These are phyloP conservation scores for Scaptomyza hsui DNA, from an alignment of 1,140 invertebrate genomes.

Conservation along the genomic window DNA sequence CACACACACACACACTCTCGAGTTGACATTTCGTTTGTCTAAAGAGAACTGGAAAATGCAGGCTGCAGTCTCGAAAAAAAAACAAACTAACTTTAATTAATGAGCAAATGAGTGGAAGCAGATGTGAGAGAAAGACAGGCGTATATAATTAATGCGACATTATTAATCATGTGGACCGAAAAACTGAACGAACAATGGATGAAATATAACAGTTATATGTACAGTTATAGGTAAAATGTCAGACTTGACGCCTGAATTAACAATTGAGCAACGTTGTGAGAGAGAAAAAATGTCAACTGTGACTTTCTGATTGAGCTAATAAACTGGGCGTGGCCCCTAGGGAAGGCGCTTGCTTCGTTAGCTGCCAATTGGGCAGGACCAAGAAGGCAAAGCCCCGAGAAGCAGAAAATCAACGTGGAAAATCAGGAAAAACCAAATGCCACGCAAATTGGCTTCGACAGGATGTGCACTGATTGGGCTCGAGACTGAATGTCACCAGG, in stretches of 20 bases:
- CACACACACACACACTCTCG: background rate
- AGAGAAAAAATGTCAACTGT: constrained; percentile 32
- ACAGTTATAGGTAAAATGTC: background rate
- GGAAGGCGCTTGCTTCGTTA: background rate
- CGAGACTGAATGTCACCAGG: constrained; percentile 22
- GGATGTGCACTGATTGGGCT: constrained; percentile 50
- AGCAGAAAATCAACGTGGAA: background rate
- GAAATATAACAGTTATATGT: background rate
- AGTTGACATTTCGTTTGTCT: constrained; percentile 2
- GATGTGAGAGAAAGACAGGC: constrained; percentile 8
- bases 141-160: constrained; percentile 65
- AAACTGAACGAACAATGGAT: constrained; percentile 16
- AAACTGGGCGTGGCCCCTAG: too few species aligned
- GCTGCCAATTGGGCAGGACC: background rate
- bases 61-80: constrained; percentile 23
- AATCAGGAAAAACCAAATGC: constrained; percentile 16
- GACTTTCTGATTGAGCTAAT: too few species aligned
- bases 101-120: constrained; percentile 42
- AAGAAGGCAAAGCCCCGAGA: background rate
- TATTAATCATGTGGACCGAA: constrained; percentile 63
- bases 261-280: constrained; percentile 2
- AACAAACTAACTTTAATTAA: too few species aligned
- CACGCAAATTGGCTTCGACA: constrained; percentile 56
- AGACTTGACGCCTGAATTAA: too few species aligned
- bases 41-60: constrained; percentile 38